phyloP scores from a whole-genome alignment of 2,113 vertebrate genomes.

The Synchiropus splendidus region DNA sequence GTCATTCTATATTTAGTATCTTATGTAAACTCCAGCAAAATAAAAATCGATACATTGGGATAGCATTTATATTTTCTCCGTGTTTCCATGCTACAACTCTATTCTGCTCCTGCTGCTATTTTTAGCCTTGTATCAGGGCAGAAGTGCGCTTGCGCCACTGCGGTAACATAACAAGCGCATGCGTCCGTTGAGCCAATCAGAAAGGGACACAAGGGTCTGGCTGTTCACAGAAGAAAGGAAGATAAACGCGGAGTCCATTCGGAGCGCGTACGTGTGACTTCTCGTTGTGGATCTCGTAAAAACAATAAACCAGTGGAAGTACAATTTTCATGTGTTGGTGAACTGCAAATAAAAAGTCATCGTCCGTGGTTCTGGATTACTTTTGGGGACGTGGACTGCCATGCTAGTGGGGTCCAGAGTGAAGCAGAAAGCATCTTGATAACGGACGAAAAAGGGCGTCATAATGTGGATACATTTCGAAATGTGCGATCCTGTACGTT shows the following conservation, averaged over 20 bases:
- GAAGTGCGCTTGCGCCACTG: slow-evolving; percentile 57
- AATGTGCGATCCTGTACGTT: slow-evolving; percentile 1
- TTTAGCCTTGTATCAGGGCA: slow-evolving; percentile 21
- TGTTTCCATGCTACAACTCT: too few species aligned
- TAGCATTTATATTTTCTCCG: too few species aligned
- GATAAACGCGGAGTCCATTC: slow-evolving; percentile 7
- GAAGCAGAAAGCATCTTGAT: too few species aligned
- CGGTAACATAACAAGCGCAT: slow-evolving; percentile 52
- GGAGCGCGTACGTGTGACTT: slow-evolving; percentile 9
- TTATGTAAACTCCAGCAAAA: too few species aligned
- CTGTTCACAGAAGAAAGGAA: slow-evolving; percentile 19
- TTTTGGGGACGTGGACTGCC: slow-evolving; percentile 35
- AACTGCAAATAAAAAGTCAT: slow-evolving; percentile 40
- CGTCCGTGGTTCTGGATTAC: slow-evolving; percentile 49
- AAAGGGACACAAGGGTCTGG: slow-evolving; percentile 39
- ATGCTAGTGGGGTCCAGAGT: slow-evolving; percentile 25
- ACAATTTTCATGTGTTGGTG: slow-evolving; percentile 48
- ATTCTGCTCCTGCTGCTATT: slow-evolving; percentile 36
- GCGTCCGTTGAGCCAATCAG: slow-evolving; percentile 28
- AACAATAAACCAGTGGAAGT: slow-evolving; percentile 45
- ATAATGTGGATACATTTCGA: slow-evolving; percentile 35
- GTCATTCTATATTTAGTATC: too few species aligned
- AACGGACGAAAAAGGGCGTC: slow-evolving; percentile 24
- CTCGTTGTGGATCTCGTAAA: slow-evolving; percentile 5
- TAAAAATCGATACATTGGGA: too few species aligned